Base-by-base conservation (phyloP, 2,888 invertebrate species). In the Steinernema hermaphroditum region DNA sequence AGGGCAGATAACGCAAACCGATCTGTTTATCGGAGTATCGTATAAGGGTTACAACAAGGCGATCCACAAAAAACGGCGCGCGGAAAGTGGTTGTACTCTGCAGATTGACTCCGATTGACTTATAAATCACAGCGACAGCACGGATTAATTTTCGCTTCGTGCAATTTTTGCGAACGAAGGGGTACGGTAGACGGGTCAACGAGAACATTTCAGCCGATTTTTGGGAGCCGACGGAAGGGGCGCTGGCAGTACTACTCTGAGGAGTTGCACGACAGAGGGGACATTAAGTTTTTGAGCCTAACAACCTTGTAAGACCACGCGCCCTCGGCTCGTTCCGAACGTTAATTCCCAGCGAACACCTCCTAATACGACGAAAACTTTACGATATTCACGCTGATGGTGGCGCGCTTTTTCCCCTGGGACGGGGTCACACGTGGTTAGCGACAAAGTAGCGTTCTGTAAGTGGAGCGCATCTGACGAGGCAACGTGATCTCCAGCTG, bases 221-320 rank as follows among this genome's bases (percentile, higher is more conserved):
- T 50, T n/a, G 4, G 12, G 6, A 50, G 24, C 22, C 46, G 46
- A n/a, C 16, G 16, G 46, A 19, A n/a, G 9, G 24, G 1, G 50
- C 22, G 24, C 9, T 12, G 2, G 12, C 22, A 12, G n/a, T 1
- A 50, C 50, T 50, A 2, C 12, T 19, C 24, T 24, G 50, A 62
- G 27, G 27, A 62, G 62, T 62, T 62, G 62, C 32, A 34, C 62
- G 62, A 62, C 62, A 54, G 24, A 16, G 14, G 27, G 16, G 62
- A 62, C 62, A 62, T 62, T 34, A 62, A 62, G 32, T 62, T 62
- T 62, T 62, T 62, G 62, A 34, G 62, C 62, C 34, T 62, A 62
- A 62, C 62, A 29, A 27, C 62, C 62, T 34, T 62, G 62, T 62
- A 62, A 34, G 62, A 62, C 29, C 62, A 62, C 62, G 34, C 62